A percentile compares a stretch with the other conserved stretches of the same genome.
Evolutionary conservation across 1,140 invertebrate genomes (phyloP).

Genomic region (Episyrphus balteatus): DNA sequence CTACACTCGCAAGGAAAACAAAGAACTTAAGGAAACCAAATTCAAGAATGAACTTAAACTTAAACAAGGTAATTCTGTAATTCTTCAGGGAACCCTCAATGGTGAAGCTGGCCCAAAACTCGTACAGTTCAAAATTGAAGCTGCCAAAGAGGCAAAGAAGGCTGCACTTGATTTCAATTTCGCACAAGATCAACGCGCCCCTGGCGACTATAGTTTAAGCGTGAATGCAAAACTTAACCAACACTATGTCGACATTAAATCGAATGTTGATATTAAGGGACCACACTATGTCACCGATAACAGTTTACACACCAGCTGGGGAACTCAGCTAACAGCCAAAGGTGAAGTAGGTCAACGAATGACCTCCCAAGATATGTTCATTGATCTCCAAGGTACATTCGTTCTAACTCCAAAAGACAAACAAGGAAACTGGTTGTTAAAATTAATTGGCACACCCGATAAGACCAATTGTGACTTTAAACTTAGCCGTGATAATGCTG

Average conservation of each 20-base stretch:
- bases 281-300: constrained; percentile 21
- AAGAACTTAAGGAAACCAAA: not conserved
- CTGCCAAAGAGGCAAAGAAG: constrained; percentile 13
- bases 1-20: not conserved
- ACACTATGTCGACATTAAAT: constrained; percentile 18
- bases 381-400: constrained; percentile 20
- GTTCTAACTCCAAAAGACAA: constrained; percentile 21
- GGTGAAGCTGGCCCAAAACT: too few relatives aligned
- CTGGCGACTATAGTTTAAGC: constrained; percentile 29
- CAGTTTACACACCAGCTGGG: constrained; percentile 21
- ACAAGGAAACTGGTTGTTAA: constrained; percentile 18
- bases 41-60: not conserved
- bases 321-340: constrained; percentile 17
- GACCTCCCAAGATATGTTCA: constrained; percentile 16
- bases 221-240: constrained; percentile 21
- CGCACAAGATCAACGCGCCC: constrained; percentile 16
- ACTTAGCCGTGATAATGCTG: constrained; percentile 13
- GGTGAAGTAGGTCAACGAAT: constrained; percentile 25
- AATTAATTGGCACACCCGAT: constrained; percentile 22
- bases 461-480: constrained; percentile 21
- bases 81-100: too few relatives aligned
- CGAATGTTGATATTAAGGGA: constrained; percentile 17
- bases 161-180: constrained; percentile 18
- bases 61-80: too few relatives aligned
- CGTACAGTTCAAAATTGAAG: constrained; percentile 15